Conservation (phyloP, 1,140 invertebrate species). For the Leptopilina boulardi region DNA sequence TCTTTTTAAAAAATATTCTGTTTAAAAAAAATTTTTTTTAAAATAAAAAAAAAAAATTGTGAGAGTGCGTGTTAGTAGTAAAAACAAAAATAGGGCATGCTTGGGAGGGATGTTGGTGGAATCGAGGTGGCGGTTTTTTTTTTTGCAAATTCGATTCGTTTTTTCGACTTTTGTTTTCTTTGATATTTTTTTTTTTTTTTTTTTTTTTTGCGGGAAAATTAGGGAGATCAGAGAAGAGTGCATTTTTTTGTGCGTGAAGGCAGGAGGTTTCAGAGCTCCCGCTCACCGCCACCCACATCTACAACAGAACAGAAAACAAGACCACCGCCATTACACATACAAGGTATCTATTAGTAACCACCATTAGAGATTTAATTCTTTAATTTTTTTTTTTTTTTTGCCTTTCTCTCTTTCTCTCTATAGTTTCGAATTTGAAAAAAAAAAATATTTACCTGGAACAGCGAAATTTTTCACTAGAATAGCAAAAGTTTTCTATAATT, state of each 20-base stretch:
- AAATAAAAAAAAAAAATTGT: no score
- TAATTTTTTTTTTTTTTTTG: no score
- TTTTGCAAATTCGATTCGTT: neutral
- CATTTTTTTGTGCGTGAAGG: slow-evolving; percentile 66
- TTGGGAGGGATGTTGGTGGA: slow-evolving; percentile 42
- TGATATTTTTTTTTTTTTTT: slow-evolving; percentile 20
- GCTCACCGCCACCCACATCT: slow-evolving; percentile 78
- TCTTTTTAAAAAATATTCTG: no score
- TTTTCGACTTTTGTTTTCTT: slow-evolving; percentile 42
- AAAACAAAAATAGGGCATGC: slow-evolving; percentile 46
- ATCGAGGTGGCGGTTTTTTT: slow-evolving; percentile 46
- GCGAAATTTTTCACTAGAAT: no score
- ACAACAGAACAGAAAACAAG: slow-evolving; percentile 78
- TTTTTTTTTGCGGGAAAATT: slow-evolving; percentile 41
- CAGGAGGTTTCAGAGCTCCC: slow-evolving; percentile 75
- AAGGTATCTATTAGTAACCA: slow-evolving; percentile 76
- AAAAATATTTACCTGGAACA: no score
- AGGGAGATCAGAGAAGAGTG: slow-evolving; percentile 50
- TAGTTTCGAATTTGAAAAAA: no score
- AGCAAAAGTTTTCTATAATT: no score
- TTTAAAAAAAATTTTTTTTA: no score
- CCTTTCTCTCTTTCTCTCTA: no score
- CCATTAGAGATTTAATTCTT: slow-evolving; percentile 71
- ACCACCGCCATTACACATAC: slow-evolving; percentile 77
- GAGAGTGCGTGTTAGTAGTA: slow-evolving; percentile 42